A percentile compares a stretch with the other conserved stretches of the same genome.
These are phyloP conservation scores for Coenobita brevimanus DNA, from an alignment of 1,140 invertebrate genomes.

Conservation along the genomic window DNA sequence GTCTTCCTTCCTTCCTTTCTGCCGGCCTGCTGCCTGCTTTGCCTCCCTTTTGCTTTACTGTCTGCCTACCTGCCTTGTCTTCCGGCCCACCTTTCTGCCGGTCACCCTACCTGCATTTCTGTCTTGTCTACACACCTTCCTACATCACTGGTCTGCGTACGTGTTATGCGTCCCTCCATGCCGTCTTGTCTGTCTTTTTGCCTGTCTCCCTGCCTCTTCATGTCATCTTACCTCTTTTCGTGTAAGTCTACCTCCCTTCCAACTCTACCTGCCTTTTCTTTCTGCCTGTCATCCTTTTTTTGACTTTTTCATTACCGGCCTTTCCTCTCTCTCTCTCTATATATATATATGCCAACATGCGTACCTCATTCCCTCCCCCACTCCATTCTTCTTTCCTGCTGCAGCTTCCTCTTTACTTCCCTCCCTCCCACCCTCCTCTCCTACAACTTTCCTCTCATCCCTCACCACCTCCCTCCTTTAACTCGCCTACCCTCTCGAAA, in stretches of 20 bases:
- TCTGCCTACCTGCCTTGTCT: too few species aligned
- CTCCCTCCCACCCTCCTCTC: not conserved
- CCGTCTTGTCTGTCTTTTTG: not conserved
- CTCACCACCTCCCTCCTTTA: not conserved
- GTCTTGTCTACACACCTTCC: not conserved
- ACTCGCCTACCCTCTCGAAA: not conserved
- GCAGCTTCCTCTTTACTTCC: not conserved
- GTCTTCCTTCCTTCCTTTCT: too few species aligned
- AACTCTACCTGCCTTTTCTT: not conserved
- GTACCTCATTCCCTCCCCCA: not conserved
- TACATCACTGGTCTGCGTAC: not conserved
- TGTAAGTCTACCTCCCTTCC: not conserved
- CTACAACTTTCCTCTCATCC: not conserved
- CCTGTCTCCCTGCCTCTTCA: not conserved
- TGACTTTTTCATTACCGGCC: not conserved
- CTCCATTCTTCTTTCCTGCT: too few species aligned
- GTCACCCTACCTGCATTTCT: not conserved
- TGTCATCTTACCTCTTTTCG: not conserved
- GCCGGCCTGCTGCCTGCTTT: too few species aligned
- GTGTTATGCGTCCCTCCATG: not conserved
- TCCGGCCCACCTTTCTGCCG: not conserved
- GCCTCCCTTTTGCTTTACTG: not conserved
- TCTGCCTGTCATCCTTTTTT: not conserved
- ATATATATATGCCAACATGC: not conserved
- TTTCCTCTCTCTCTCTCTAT: not conserved